Evolutionary conservation across 2,888 invertebrate genomes (phyloP), one percentile per base, ranked within the genome.

Genomic region (Choristoneura rosaceana): DNA sequence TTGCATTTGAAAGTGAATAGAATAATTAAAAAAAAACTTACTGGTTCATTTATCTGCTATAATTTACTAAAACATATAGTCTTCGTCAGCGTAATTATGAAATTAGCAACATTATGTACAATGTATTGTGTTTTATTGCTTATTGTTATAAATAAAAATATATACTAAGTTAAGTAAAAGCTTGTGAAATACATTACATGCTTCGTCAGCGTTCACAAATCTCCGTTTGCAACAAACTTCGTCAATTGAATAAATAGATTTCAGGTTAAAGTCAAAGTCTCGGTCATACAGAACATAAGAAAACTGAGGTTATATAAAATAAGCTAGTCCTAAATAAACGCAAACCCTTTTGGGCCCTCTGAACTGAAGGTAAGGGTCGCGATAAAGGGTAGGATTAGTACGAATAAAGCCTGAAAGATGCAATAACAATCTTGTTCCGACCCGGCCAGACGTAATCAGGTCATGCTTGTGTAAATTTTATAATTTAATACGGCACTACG

Each of bases 321-420:
- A 71, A 45, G 55, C 62, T 50, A 60, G 70, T 61, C 66, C 70
- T 71, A 67, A 71, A 71, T 62, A 71, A 71, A 71, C 62, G 55
- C 61, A 45, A 38, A 55, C 45, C 55, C 60, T 50, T 71, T 58
- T 38, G 45, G 17, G 33, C 55, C 67, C 61, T 34, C 55, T 17
- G 63, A 17, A 50, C 55, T 45, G 10, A 38, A 71, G 62, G 67
- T 71, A 61, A 47, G 61, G 70, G 55, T 15, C 12, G 65, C 43
- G 62, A 55, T 62, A 62, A 71, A 60, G 65, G 67, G 67, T 71
- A 43, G 62, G 62, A 62, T 58, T 58, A 67, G 62, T 61, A 52
- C 17, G 50, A 68, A 17, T 60, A 60, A 50, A 61, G 41, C 55
- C 47, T 60, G 59, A 68, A 60, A 61, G n/a, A 61, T 68, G 41